Base-by-base conservation (phyloP, 1,140 invertebrate species). In the Maniola jurtina region DNA sequence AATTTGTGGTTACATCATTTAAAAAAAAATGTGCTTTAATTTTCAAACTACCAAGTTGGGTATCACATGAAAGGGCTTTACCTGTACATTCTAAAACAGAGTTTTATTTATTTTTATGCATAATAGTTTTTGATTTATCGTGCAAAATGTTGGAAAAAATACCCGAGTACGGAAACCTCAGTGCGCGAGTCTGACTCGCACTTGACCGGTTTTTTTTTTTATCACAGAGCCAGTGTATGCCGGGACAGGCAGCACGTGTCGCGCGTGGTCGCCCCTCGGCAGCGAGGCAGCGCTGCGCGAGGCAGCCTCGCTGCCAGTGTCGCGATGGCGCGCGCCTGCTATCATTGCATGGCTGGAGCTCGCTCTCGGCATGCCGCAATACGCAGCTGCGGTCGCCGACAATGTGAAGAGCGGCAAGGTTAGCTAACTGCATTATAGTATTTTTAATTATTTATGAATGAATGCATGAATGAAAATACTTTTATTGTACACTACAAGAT, bases 371-470 rank as follows among this genome's bases (percentile, higher is more conserved):
- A 98, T 99, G 97, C 96, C 97, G 0, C 96, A 98, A 76, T 98
- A 98, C 77, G 96, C 96, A 2, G 94, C 95, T 10, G 92, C 95
- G 61, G 98, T 97, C 84, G 95, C 96, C 15, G 96, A 98, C 81
- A 98, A 98, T 86, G 95, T 99, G 54, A 98, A 98, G 84, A 98
- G 97, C 85, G 97, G 97, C 74, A 98, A 98, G 94, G 97, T 97
- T 83, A 81, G 84, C 81, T 50, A 13, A 34, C 7, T 7, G 13
- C 9, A 15, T 34, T 42, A 14, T 61, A 25, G 15, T 48, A 54
- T 47, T 15, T 47, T 13, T 9, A 64, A 1, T 13, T 48, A 25
- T 25, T 4, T 25, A n/a, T 15, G 45, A n/a, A 48, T 48, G 14
- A 48, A 11, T 48, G 14, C 5, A 48, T 48, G n/a, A n/a, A n/a